Evolutionary conservation across 2,888 invertebrate species (phyloP), one percentile per base, ranked within the genome.

Genomic region (Polyploca ridens): DNA sequence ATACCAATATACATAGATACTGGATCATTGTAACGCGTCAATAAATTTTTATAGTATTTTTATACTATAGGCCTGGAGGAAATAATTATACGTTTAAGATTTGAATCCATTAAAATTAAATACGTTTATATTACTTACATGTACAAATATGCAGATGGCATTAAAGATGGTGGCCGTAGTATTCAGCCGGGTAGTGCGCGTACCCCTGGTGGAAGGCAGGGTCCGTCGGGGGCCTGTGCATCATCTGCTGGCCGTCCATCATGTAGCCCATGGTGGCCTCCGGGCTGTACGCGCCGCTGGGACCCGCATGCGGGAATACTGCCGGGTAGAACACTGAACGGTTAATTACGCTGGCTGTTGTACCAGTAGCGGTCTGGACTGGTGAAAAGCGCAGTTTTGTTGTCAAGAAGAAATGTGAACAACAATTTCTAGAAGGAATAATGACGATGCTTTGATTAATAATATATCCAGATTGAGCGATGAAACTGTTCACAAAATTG

Each of bases 181-280:
- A 98, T 94, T 98, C 98, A 83, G 97, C 97, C 83, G 98, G 98
- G 95, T 98, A 98, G 87, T 97, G 96, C 84, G 95, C 95, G 95
- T 98, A 98, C 90, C 98, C 98, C 95, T 98, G 98, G 95, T 98
- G 98, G 96, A 98, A 98, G 95, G 97, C 96, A 68, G 98, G 97
- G 95, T 98, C 98, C 81, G 97, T 97, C 79, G 98, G 98, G 87
- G 98, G 97, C 95, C 98, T 97, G 95, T 98, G 98, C 97, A 98
- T 98, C 98, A 98, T 98, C 95, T 98, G 98, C 95, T 98, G 98
- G 83, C 98, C 98, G 95, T 99, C 99, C 98, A 99, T 98, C 97
- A 99, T 99, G 94, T 98, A 98, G 93, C 98, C 98, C 96, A 98
- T 98, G 89, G 97, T 96, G 85, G 98, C 98, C 92, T 99, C 99